Conservation (phyloP, 2,113 vertebrate genomes). For the Chroicocephalus ridibundus region DNA sequence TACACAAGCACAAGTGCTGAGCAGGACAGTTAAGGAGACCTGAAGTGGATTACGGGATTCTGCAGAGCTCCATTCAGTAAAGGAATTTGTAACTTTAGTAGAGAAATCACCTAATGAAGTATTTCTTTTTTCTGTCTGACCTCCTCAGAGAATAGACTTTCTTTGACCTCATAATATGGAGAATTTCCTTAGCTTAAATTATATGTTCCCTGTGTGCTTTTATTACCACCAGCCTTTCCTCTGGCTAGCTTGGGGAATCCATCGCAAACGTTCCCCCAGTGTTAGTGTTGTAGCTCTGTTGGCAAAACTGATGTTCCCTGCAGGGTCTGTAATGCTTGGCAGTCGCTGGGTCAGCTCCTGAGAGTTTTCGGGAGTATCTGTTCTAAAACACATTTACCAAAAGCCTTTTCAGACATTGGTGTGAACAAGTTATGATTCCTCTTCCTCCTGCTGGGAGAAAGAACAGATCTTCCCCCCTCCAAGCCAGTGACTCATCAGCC, state of each 20-base stretch:
- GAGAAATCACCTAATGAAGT: neutral
- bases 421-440: neutral
- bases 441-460: neutral
- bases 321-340: neutral
- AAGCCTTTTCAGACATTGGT: neutral
- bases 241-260: neutral
- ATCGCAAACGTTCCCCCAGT: neutral
- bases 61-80: neutral
- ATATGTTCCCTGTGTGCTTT: neutral
- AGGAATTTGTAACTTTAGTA: neutral
- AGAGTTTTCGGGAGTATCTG: neutral
- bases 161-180: neutral
- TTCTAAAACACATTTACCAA: neutral
- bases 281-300: neutral
- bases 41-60: neutral
- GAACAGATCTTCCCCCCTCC: neutral
- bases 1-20: neutral
- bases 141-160: neutral
- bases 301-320: neutral
- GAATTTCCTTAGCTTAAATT: neutral
- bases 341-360: neutral
- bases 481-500: conserved; percentile 1
- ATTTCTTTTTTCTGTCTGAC: neutral
- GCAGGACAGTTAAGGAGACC: neutral
- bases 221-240: neutral